phyloP scores from a whole-genome alignment of 2,888 invertebrate species.

The Tuberolachnus salignus region DNA sequence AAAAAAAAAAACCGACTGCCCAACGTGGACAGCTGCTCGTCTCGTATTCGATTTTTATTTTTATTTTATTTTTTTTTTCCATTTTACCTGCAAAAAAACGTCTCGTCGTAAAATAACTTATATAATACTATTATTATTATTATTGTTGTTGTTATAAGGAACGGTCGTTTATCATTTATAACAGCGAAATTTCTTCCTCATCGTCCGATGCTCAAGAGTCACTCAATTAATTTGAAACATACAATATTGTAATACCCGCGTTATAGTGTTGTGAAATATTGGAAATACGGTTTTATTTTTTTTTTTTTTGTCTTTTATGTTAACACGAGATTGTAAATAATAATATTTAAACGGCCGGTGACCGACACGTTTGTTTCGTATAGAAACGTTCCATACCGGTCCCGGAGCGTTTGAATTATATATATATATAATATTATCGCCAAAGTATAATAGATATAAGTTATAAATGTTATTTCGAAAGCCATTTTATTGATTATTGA shows the following conservation, averaged over 20 bases:
- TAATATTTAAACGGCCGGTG: constrained; percentile 10
- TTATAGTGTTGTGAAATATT: background rate
- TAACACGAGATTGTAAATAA: constrained; percentile 13
- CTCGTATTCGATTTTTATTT: background rate
- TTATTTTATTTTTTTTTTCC: background rate
- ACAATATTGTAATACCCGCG: background rate
- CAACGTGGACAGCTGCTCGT: too few species aligned
- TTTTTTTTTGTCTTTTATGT: background rate
- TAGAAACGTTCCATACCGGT: too few species aligned
- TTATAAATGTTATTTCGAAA: too few species aligned
- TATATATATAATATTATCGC: too few species aligned
- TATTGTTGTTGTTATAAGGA: too few species aligned
- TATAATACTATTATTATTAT: background rate
- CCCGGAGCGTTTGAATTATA: too few species aligned
- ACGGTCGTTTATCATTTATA: background rate
- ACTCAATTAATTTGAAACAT: constrained; percentile 21
- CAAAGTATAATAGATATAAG: too few species aligned
- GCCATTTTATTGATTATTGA: too few species aligned
- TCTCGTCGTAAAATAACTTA: background rate
- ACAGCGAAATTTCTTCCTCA: constrained; percentile 14
- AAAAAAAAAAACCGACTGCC: too few species aligned
- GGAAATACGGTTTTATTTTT: background rate
- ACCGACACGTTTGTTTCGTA: background rate
- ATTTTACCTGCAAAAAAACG: too few species aligned
- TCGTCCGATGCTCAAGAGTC: constrained; percentile 34